Evolutionary conservation across 2,113 vertebrate species (phyloP).

Genomic region (Phalacrocorax aristotelis): DNA sequence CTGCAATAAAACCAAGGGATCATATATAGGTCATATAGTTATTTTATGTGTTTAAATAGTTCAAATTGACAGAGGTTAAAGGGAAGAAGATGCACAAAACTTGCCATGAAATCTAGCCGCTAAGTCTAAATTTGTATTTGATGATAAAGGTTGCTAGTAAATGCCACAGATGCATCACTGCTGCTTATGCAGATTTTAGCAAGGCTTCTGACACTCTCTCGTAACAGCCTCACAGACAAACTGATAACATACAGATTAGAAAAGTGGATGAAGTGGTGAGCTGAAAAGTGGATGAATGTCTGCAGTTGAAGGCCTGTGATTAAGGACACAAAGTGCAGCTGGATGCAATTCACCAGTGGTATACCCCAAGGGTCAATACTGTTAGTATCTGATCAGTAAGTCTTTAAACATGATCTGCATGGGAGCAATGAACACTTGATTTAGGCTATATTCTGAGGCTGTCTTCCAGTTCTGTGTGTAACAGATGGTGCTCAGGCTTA

Average conservation of each 20-base stretch:
- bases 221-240: neutral
- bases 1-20: slow-evolving; percentile 48
- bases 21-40: neutral
- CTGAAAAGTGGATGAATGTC: neutral
- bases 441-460: neutral
- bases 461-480: neutral
- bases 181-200: neutral
- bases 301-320: neutral
- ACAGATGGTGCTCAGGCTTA: neutral
- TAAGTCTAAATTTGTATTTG: neutral
- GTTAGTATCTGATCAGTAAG: neutral
- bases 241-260: neutral
- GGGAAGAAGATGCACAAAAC: neutral
- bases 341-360: neutral
- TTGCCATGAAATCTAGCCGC: neutral
- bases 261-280: neutral
- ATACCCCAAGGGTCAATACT: neutral
- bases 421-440: neutral
- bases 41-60: neutral
- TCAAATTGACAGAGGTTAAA: neutral
- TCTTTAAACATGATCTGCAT: neutral
- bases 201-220: neutral
- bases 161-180: neutral
- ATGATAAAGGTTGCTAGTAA: neutral
- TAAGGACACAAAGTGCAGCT: neutral